Evolutionary conservation across 2,113 vertebrate species (phyloP), one percentile per base, ranked within the genome.

Genomic region (Rhynchomys soricoides): DNA sequence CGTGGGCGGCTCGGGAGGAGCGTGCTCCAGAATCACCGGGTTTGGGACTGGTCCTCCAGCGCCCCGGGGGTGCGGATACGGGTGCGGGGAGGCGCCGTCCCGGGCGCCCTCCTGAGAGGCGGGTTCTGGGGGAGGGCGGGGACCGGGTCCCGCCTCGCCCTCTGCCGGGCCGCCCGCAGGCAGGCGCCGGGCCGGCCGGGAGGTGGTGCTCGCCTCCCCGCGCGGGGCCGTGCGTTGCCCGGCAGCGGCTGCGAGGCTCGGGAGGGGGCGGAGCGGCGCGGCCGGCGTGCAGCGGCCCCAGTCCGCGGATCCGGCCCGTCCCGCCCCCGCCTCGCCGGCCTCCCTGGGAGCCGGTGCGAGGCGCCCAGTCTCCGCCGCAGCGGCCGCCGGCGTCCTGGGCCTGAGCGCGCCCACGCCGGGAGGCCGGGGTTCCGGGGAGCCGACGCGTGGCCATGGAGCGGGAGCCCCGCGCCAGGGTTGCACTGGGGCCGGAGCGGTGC

Each of bases 381-480:
- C 87, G 70, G 85, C 85, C 94, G 91, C 66, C 40, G 43, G 73
- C 40, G 48, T 88, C 85, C 96, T 62, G 74, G 91, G 89, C 90
- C 68, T 21, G 83, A 43, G 90, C 59, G 90, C n/a, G 64, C 64
- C 59, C 64, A 75, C 34, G 34, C 74, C 74, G 74, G 73, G 59
- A 52, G 92, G 85, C 59, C 91, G 88, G 87, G 57, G 83, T 17
- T 93, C 96, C 37, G 94, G 91, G 90, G 92, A 93, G 90, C 93
- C 96, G 92, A 94, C 90, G 97, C 97, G 96, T 92, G 96, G 96
- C 98, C 98, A 98, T 98, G 97, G 97, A 95, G 75, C 96, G 98
- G 97, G 71, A 97, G 98, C 96, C 96, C 97, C 97, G 98, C 97
- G 97, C 96, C 95, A 94, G 87, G 95, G 98, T 98, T 97, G 98